Conservation (phyloP, 1,140 invertebrate genomes). For the Macrobrachium rosenbergii region DNA sequence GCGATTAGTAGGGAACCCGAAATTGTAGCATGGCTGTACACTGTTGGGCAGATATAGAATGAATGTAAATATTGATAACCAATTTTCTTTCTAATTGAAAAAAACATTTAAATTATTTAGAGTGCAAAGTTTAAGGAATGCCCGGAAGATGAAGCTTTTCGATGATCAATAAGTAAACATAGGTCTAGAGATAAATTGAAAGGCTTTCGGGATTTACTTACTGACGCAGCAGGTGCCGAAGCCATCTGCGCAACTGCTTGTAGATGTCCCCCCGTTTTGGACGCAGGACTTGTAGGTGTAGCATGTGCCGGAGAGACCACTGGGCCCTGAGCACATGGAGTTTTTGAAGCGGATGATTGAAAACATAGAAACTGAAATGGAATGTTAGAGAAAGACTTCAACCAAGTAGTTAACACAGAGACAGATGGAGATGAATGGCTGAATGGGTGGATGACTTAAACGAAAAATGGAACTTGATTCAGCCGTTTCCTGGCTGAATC, state of each 20-base stretch:
- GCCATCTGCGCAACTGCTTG: constrained; percentile 18
- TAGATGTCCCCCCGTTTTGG: background rate
- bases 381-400: too few species aligned
- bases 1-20: too few species aligned
- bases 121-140: too few species aligned
- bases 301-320: background rate
- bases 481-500: too few species aligned
- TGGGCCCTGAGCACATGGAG: background rate
- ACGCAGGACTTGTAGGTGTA: constrained; percentile 15
- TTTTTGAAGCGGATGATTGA: constrained; percentile 37
- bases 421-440: too few species aligned
- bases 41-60: background rate
- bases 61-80: background rate
- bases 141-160: too few species aligned
- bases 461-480: too few species aligned
- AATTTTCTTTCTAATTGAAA: too few species aligned
- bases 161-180: background rate
- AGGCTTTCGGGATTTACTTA: background rate
- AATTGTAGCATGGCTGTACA: background rate
- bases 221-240: constrained; percentile 29
- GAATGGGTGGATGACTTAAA: too few species aligned
- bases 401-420: too few species aligned
- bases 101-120: too few species aligned
- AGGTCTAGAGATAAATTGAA: background rate
- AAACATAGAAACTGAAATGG: constrained; percentile 11